Percentiles rank a stretch among this genome's conserved stretches.
Evolutionary conservation across 1,140 invertebrate species (phyloP).

Genomic region (Euwallacea similis): DNA sequence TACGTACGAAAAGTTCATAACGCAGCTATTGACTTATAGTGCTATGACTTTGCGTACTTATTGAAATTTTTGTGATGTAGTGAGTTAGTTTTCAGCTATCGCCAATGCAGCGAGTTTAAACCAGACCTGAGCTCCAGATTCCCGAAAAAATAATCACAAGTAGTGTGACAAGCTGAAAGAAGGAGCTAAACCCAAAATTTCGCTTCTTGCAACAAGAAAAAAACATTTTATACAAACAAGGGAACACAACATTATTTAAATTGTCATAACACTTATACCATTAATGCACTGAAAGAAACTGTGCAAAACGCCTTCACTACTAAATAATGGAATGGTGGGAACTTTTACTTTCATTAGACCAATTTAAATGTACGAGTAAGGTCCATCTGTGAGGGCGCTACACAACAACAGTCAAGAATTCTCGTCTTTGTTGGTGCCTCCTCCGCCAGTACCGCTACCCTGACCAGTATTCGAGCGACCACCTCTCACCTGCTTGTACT

Average conservation of each 20-base stretch:
- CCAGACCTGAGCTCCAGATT: too few relatives aligned
- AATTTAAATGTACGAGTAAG: constrained; percentile 69
- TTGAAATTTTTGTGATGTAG: too few relatives aligned
- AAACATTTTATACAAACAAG: not conserved
- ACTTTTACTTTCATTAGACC: constrained; percentile 25
- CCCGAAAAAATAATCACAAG: not conserved
- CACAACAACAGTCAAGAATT: constrained; percentile 98
- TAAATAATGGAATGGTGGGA: constrained; percentile 35
- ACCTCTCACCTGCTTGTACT: constrained; percentile 87
- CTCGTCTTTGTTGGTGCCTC: constrained; percentile 77
- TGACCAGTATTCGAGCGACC: constrained; percentile 58
- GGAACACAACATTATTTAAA: not conserved
- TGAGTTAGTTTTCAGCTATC: not conserved
- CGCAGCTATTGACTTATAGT: too few relatives aligned
- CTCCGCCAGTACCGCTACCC: constrained; percentile 59
- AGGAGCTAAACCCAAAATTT: not conserved
- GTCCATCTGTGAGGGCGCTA: constrained; percentile 95
- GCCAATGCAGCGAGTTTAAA: not conserved
- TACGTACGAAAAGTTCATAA: too few relatives aligned
- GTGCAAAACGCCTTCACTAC: not conserved
- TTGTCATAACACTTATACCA: too few relatives aligned
- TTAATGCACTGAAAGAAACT: too few relatives aligned
- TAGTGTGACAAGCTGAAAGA: not conserved
- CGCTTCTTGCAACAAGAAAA: not conserved
- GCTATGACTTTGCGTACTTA: too few relatives aligned